Conservation (phyloP, 2,888 invertebrate species). For the Lepetodrilus schrolli region DNA sequence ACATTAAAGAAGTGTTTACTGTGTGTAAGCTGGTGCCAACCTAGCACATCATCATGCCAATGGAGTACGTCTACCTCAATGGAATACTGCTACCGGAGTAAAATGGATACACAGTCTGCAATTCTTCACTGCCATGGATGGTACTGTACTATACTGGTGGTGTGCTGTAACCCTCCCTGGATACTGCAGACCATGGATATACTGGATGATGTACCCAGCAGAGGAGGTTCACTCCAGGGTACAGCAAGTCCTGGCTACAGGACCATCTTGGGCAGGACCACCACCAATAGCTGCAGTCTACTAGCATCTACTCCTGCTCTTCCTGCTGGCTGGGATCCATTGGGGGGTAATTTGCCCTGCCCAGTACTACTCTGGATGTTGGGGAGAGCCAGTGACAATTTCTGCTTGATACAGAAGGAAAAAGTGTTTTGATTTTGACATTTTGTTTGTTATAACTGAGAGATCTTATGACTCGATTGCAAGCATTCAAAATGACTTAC, state of each 20-base stretch:
- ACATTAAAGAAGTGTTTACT: not conserved
- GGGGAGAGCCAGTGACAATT: not conserved
- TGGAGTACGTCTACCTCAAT: not conserved
- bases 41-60: not conserved
- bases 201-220: not conserved
- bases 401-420: not conserved
- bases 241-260: no score
- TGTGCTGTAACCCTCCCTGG: no score
- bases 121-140: not conserved
- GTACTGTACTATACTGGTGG: not conserved
- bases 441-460: not conserved
- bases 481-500: no score
- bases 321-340: no score
- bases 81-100: not conserved
- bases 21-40: not conserved
- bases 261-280: no score
- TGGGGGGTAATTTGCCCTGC: no score
- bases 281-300: no score
- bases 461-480: no score
- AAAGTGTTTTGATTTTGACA: conserved; percentile 22
- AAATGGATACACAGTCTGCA: not conserved
- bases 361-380: not conserved
- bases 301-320: no score
- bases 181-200: not conserved
- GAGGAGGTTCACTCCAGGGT: no score